Percentiles rank a stretch among this genome's conserved stretches.
phyloP scores from a whole-genome alignment of 2,797 vertebrate species.

The Semaprochilodus insignis region DNA sequence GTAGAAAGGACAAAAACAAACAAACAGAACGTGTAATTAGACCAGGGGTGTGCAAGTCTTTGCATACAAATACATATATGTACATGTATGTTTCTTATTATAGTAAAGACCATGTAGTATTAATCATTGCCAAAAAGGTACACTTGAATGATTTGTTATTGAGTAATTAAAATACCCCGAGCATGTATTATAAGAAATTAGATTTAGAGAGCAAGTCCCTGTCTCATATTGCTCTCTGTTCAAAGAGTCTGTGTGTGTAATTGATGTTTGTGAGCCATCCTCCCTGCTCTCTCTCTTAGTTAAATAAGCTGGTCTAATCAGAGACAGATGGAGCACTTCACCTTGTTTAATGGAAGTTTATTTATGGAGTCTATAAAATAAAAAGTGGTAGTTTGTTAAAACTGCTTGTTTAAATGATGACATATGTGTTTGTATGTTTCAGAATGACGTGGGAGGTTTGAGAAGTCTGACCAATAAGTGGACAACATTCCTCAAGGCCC shows the following conservation, averaged over 20 bases:
- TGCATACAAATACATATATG: too few species aligned
- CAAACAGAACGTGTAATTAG: too few species aligned
- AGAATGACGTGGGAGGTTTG: constrained; percentile 97
- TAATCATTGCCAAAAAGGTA: too few species aligned
- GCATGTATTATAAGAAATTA: background rate
- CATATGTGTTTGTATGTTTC: constrained; percentile 53
- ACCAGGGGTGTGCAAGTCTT: too few species aligned
- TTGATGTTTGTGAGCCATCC: constrained; percentile 37
- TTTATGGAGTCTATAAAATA: constrained; percentile 47
- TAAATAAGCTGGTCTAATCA: constrained; percentile 52
- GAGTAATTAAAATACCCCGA: background rate
- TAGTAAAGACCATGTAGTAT: too few species aligned
- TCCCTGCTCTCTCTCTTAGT: constrained; percentile 33
- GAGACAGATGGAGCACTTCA: constrained; percentile 47
- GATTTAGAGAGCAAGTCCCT: background rate
- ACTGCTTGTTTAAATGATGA: background rate
- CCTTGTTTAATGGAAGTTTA: constrained; percentile 21
- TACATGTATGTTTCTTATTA: too few species aligned
- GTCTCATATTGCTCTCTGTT: background rate
- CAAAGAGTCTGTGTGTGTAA: constrained; percentile 17
- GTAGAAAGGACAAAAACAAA: too few species aligned
- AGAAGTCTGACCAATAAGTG: constrained; percentile 98
- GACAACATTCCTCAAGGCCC: constrained; percentile 97
- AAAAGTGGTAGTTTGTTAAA: constrained; percentile 25
- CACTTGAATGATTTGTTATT: background rate